Base-by-base conservation (phyloP, 2,888 invertebrate species). In the Ligdia adustata region DNA sequence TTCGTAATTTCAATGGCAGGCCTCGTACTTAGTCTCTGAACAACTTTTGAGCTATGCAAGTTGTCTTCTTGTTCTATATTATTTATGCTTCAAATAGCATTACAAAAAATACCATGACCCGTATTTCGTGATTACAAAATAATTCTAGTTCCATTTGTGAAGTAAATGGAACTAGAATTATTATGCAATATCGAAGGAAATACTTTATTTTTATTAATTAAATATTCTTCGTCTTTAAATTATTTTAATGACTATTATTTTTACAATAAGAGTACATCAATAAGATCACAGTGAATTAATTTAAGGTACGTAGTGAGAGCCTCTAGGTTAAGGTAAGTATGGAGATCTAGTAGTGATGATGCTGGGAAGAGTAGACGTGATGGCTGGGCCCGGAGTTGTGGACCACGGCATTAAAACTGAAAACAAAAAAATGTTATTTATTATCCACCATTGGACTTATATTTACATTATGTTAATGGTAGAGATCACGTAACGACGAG, bases 311-410 rank as follows among this genome's bases (percentile, higher is more conserved):
- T 61, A 55, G 65, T 64, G 64, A 55, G 59, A 58, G 64, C 52
- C 31, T 40, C 35, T 62, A 54, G 43, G 51, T 52, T 37, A 39
- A 47, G 57, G 40, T 49, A 43, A 3, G 6, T 9, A 2, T 27
- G 1, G 53, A 60, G 54, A 66, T 71, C 66, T 75, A 86, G 64
- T 85, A 80, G 49, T 80, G 78, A 51, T 87, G 86, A 52, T 82
- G 71, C 42, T 87, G 87, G 37, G 87, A 82, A 0, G 83, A 79
- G 70, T 87, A 85, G 9, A 82, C 72, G 61, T 88, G 85, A 42
- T 87, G 88, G 71, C 82, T 87, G 58, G 88, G 87, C 0, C 88
- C 89, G 46, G 89, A 88, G 78, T 88, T 89, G 56, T 90, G 84
- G 16, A 90, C 89, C 40, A 90, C 81, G 28, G 90, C 89, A 76